Evolutionary conservation across 2,113 vertebrate genomes (phyloP).

Genomic region (Anoplopoma fimbria): DNA sequence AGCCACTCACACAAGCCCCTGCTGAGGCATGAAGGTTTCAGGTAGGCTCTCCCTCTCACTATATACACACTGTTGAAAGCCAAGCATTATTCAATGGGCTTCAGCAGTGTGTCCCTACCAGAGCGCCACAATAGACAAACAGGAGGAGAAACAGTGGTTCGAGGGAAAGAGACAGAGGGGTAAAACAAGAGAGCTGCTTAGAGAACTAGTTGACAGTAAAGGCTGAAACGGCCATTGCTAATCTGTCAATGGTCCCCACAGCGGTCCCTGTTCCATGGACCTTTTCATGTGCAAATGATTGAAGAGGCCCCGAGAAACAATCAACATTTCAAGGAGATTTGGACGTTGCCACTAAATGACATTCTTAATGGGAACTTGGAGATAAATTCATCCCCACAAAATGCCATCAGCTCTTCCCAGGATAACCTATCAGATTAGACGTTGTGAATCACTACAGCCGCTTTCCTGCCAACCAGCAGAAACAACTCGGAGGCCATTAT

Average conservation of each 20-base stretch:
- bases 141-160: conserved; percentile 17
- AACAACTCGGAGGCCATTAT: conserved; percentile 56
- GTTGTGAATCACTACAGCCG: conserved; percentile 50
- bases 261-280: conserved; percentile 12
- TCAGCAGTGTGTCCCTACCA: conserved; percentile 26
- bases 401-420: conserved; percentile 60
- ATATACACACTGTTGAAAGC: conserved; percentile 27
- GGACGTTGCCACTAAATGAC: conserved; percentile 54
- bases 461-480: conserved; percentile 40
- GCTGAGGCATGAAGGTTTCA: conserved; percentile 37
- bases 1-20: conserved; percentile 28
- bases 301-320: conserved; percentile 59
- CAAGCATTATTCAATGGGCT: conserved; percentile 29
- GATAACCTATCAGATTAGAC: conserved; percentile 65
- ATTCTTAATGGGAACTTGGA: conserved; percentile 66
- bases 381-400: conserved; percentile 62
- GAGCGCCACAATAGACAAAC: conserved; percentile 28
- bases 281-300: conserved; percentile 66
- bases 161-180: conserved; percentile 27
- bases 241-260: conserved; percentile 48
- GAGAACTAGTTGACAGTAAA: conserved; percentile 38
- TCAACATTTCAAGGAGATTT: conserved; percentile 71
- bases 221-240: conserved; percentile 46
- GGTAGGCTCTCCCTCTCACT: conserved; percentile 26
- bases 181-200: conserved; percentile 35